Evolutionary conservation across 2,888 invertebrate genomes (phyloP), one percentile per base, ranked within the genome.

Genomic region (Amphipoea lucens): DNA sequence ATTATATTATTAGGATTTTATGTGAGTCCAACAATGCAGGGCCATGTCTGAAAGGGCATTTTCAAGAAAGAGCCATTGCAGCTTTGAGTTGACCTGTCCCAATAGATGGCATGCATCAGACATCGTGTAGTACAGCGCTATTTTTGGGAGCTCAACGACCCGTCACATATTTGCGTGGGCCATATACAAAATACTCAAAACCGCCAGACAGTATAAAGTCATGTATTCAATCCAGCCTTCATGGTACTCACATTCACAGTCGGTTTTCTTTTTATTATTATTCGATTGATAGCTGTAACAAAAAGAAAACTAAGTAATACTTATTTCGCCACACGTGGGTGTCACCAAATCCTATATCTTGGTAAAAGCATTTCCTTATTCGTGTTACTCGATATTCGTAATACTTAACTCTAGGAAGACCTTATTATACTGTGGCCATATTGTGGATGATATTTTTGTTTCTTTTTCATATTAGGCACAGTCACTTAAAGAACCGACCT

Each of bases 381-480:
- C 66, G 14, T 17, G 45, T 29, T 23, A 45, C 29, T 78, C 62
- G 68, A 68, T 66, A 79, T 78, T 20, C n/a, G 79, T 57, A 78
- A 78, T 77, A 77, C 23, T 2, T 20, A 23, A 45, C 57, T 78
- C 40, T 40, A 40, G 40, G 40, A 40, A 40, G 17, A 29, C 51
- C 62, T 54, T 77, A 54, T 78, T 65, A 78, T 54, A 23, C 42
- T 29, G 48, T 2, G 20, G 20, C 11, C 57, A 79, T 48, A 48
- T 48, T 66, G 60, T 40, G 11, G 57, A 67, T 67, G n/a, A 40
- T 23, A 48, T 29, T 66, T 78, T 60, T 42, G 67, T 67, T 60
- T 79, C 78, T 54, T 36, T 78, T 77, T 42, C 11, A 45, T 23
- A 23, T n/a, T 51, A 36, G 14, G 17, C 74, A 36, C 23, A 17